Conservation (phyloP, 2,797 vertebrate genomes). For the Bryconaethiops microstoma region DNA sequence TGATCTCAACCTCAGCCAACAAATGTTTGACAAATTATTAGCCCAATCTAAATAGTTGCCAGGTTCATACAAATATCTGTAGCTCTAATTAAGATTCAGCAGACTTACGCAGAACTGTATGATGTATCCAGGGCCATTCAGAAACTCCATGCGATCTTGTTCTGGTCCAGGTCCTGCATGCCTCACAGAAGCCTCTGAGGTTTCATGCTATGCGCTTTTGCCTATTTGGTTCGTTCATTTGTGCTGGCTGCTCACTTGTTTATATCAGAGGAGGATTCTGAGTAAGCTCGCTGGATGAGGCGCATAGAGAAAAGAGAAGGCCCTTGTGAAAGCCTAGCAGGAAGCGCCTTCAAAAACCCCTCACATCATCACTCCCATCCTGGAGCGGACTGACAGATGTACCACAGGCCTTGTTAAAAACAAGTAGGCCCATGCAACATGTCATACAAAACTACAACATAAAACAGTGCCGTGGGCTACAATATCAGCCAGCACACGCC, state of each 20-base stretch:
- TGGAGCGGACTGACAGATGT: slow-evolving; percentile 19
- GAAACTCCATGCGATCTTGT: neutral
- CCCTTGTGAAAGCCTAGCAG: slow-evolving; percentile 15
- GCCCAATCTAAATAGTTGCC: neutral
- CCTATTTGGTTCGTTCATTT: neutral
- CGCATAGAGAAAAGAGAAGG: slow-evolving; percentile 18
- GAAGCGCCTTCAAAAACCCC: slow-evolving; percentile 36
- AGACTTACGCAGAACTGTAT: neutral
- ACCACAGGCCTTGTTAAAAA: slow-evolving; percentile 44
- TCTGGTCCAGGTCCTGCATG: neutral
- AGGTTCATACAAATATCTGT: neutral
- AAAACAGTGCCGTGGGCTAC: slow-evolving; percentile 39
- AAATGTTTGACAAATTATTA: neutral
- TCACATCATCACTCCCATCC: slow-evolving; percentile 35
- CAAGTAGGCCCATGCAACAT: slow-evolving; percentile 26
- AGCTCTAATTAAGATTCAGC: neutral
- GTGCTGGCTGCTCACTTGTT: neutral
- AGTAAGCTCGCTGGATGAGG: slow-evolving; percentile 8
- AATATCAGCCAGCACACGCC: slow-evolving; percentile 30
- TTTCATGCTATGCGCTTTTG: neutral
- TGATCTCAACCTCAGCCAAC: neutral
- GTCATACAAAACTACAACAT: slow-evolving; percentile 34
- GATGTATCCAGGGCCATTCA: neutral
- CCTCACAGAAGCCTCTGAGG: too few relatives aligned
- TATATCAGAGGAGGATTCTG: neutral